Base-by-base conservation (phyloP, 64 coral and sea anemone genomes). In the Exaiptasia diaphana region DNA sequence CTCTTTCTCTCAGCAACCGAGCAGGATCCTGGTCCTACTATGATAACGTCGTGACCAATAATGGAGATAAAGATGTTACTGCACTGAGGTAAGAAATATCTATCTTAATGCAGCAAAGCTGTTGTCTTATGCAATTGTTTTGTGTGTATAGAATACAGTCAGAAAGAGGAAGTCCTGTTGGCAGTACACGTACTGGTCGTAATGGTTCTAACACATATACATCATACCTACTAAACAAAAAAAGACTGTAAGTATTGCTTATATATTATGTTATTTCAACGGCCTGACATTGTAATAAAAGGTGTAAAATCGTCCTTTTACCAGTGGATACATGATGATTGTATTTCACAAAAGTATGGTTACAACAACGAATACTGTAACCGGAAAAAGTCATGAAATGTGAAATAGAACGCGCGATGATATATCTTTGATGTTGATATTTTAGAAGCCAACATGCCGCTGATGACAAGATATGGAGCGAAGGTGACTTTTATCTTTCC, bases 101-200 rank as follows among this genome's bases (percentile, higher is more conserved):
- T 26, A 20, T 23, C 24, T 38, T 41, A 50, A 38, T 3, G 1
- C 15, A 76, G 9, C 25, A 7, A 14, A 31, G 54, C 20, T 55
- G 29, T n/a, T n/a, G n/a, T n/a, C n/a, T n/a, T n/a, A n/a, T n/a
- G n/a, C n/a, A n/a, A n/a, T n/a, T n/a, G n/a, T n/a, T n/a, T n/a
- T n/a, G n/a, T n/a, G n/a, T n/a, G n/a, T n/a, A n/a, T 33, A 93
- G 90, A 44, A 76, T 93, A 65, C 88, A 90, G n/a, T 67, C 83
- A 41, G 74, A 61, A 1, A 82, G 82, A 12, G 73, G 59, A 42
- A 84, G 82, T 12, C 80, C 89, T 1, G 86, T 81, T 20, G 80
- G 83, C 50, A 93, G 90, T 82, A 62, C 58, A 62, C 58, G 58
- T 62, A 27, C 25, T 62, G 58, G 58, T 62, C 58, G 58, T 31